Evolutionary conservation across 2,113 vertebrate species (phyloP).

Genomic region (Calcarius ornatus): DNA sequence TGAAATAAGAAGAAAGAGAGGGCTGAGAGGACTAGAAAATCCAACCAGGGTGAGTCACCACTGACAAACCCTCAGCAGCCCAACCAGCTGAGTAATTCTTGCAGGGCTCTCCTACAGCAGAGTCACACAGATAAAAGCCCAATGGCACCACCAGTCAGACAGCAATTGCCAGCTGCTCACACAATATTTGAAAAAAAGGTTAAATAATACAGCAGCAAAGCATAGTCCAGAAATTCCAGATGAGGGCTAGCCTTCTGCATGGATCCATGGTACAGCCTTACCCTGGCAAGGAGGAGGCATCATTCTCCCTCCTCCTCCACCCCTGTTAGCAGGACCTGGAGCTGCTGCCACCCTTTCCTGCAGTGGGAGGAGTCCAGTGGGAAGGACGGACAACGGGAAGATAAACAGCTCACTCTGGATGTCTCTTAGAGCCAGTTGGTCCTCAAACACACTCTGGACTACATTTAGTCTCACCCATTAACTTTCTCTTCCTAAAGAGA

Average conservation of each 20-base stretch:
- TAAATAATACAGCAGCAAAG: not conserved
- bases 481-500: not conserved
- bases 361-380: not conserved
- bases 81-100: not conserved
- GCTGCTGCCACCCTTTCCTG: not conserved
- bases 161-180: not conserved
- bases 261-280: not conserved
- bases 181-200: not conserved
- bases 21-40: not conserved
- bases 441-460: not conserved
- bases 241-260: not conserved
- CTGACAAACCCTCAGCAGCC: not conserved
- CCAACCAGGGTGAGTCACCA: not conserved
- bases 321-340: not conserved
- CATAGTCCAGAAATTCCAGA: not conserved
- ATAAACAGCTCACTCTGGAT: not conserved
- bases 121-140: not conserved
- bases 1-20: not conserved
- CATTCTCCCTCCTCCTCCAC: not conserved
- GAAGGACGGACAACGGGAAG: not conserved
- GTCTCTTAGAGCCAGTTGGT: not conserved
- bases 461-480: not conserved
- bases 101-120: not conserved
- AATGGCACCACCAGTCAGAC: not conserved
- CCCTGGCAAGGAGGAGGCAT: not conserved